Percentiles rank a stretch among this genome's conserved stretches.
Evolutionary conservation across 2,888 invertebrate genomes (phyloP).

Genomic region (Augiades crinisus): DNA sequence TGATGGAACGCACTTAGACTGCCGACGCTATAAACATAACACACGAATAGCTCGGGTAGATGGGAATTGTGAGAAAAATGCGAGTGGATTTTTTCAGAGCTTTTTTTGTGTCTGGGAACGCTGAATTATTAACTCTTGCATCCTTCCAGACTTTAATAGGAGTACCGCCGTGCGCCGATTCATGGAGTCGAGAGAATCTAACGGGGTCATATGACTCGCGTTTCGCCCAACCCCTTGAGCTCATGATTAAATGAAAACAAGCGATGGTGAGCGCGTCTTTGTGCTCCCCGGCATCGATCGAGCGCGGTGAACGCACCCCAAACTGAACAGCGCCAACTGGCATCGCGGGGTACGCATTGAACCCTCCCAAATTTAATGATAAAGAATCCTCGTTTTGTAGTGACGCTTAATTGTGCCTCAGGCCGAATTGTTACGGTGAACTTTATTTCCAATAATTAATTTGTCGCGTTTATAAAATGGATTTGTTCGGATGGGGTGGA

Average conservation of each 20-base stretch:
- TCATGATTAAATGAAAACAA: slow-evolving; percentile 33
- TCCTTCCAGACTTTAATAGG: background rate
- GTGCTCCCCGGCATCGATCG: slow-evolving; percentile 65
- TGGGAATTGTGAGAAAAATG: slow-evolving; percentile 51
- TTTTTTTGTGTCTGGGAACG: background rate
- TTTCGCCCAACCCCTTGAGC: background rate
- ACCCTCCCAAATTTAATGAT: slow-evolving; percentile 52
- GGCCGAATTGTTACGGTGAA: slow-evolving; percentile 5
- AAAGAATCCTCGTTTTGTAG: slow-evolving; percentile 42
- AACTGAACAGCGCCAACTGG: slow-evolving; percentile 53
- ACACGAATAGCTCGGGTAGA: slow-evolving; percentile 51
- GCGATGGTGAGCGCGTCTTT: slow-evolving; percentile 58
- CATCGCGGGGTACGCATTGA: slow-evolving; percentile 29
- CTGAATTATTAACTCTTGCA: slow-evolving; percentile 2
- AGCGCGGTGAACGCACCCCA: slow-evolving; percentile 73
- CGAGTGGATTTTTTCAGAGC: background rate
- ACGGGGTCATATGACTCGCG: background rate
- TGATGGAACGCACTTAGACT: slow-evolving; percentile 53
- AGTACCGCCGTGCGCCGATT: background rate
- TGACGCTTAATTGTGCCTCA: slow-evolving; percentile 6
- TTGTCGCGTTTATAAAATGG: background rate
- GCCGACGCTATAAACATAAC: slow-evolving; percentile 40
- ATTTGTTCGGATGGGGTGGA: slow-evolving; percentile 30
- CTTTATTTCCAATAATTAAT: background rate
- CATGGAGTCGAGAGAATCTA: background rate